Base-by-base conservation (phyloP, 2,113 vertebrate species). In the Phainopepla nitens region DNA sequence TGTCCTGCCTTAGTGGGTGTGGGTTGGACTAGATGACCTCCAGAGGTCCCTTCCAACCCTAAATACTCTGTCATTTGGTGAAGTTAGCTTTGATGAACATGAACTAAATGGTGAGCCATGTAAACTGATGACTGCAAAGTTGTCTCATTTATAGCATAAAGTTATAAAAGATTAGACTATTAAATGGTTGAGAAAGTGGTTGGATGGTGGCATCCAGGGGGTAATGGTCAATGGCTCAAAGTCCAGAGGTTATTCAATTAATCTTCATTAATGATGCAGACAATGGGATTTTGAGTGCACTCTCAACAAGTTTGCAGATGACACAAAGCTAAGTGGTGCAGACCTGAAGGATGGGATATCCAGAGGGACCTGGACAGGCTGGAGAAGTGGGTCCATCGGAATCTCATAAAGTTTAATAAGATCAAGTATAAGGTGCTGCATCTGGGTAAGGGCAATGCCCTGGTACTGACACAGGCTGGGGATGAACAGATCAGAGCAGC, bases 381-480 rank as follows among this genome's bases (percentile, higher is more conserved):
- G 12, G 10, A n/a, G 12, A 44, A 81, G 15, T 23, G 36, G 13
- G 31, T 57, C 27, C 50, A 33, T 8, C 10, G 44, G 13, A 51
- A 39, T 17, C 8, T 51, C 33, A 20, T 6, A 3, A 33, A 19
- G 5, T 24, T 58, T 33, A 58, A 5, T 9, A 45, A 36, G 15
- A 17, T 5, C 15, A 58, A 24, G 15, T 17, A 16, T 4, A 58
- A 80, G 33, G 23, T n/a, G 36, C 36, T 28, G 15, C 60, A 89
- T 15, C 23, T 21, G 20, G 7, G 10, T 23, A 1, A 1, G 20
- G 13, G 28, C 15, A 73, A 17, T 5, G 2, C 6, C 7, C 7
- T 1, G 0, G 2, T 39, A 23, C 2, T 23, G 36, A 2, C 27
- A 18, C 6, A 58, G 27, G 27, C 44, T 51, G 33, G 4, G 19